Conservation (phyloP, 2,113 vertebrate genomes). For the Egretta garzetta region DNA sequence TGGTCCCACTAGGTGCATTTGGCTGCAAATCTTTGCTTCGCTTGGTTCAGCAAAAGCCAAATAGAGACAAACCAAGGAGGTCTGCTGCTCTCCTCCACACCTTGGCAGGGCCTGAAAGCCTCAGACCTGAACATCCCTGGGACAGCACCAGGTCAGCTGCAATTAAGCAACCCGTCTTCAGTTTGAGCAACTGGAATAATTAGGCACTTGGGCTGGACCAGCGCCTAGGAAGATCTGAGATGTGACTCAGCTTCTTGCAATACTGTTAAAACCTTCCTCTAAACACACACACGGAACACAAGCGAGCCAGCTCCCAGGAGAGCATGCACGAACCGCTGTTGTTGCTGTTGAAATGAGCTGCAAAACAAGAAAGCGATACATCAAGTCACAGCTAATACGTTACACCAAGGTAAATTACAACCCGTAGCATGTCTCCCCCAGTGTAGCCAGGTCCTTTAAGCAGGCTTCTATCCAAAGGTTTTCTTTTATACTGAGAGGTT, state of each 20-base stretch:
- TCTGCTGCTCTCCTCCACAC: not conserved
- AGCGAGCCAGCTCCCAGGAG: not conserved
- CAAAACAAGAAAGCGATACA: not conserved
- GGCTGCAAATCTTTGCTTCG: not conserved
- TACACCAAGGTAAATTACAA: not conserved
- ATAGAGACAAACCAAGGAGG: not conserved
- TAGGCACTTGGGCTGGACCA: not conserved
- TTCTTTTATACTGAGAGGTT: not conserved
- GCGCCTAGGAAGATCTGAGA: not conserved
- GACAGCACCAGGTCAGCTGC: not conserved
- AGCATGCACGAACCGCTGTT: fast-evolving
- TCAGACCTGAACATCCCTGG: fast-evolving
- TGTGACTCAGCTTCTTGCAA: not conserved
- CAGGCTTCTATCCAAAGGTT: not conserved
- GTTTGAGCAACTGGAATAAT: not conserved
- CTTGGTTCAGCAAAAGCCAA: not conserved
- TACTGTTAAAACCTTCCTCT: not conserved
- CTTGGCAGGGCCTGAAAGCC: not conserved
- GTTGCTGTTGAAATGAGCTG: not conserved
- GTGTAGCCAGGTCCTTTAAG: not conserved
- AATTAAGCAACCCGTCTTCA: not conserved
- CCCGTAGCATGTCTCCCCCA: not conserved
- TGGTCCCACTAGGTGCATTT: not conserved
- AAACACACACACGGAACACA: not conserved
- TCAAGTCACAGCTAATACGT: not conserved